Percentiles rank a stretch among this genome's conserved stretches.
Conservation (phyloP, 2,113 vertebrate species). For the Antechinus stuartii region DNA sequence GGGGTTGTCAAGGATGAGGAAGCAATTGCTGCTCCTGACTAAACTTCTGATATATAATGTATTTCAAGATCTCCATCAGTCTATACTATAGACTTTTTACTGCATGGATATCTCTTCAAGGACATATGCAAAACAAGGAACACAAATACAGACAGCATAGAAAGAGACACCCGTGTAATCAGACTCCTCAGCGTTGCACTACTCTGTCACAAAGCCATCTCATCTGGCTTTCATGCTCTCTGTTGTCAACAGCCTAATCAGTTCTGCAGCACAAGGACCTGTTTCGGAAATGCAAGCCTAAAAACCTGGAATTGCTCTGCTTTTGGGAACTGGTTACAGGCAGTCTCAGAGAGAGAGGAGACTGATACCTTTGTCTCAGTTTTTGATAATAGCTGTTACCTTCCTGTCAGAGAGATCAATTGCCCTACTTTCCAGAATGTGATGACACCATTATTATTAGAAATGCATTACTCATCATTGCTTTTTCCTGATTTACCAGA, state of each 20-base stretch:
- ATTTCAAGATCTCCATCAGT: neutral
- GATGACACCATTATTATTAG: neutral
- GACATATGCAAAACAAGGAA: neutral
- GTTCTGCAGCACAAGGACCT: neutral
- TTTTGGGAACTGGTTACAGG: neutral
- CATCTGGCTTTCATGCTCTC: neutral
- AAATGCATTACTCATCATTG: neutral
- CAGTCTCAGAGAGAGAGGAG: neutral
- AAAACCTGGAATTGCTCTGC: neutral
- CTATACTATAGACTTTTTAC: neutral
- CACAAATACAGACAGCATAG: neutral
- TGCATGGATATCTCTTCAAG: neutral
- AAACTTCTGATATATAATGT: neutral
- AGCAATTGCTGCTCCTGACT: neutral
- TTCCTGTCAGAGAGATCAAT: neutral
- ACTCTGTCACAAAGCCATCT: neutral
- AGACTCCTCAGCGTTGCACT: neutral
- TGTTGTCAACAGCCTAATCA: neutral
- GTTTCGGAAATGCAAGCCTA: neutral
- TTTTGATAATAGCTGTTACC: neutral
- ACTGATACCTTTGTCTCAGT: neutral
- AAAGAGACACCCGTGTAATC: neutral
- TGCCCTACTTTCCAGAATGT: neutral
- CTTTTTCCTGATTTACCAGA: neutral
- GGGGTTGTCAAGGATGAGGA: neutral